Conservation (phyloP, 1,140 invertebrate species). For the Campoletis sonorensis region DNA sequence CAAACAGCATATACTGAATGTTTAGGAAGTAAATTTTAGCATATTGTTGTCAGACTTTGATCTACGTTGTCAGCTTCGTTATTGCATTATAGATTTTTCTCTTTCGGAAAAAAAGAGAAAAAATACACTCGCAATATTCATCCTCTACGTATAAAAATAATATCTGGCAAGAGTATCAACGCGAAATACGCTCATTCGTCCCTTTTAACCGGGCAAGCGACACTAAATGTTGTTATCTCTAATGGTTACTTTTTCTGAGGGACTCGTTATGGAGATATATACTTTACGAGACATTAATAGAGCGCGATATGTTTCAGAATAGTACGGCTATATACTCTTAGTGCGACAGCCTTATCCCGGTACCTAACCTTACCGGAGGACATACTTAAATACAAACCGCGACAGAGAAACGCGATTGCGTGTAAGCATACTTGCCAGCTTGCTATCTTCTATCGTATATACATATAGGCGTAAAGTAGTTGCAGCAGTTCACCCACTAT, state of each 20-base stretch:
- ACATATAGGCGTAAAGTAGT: slow-evolving; percentile 23
- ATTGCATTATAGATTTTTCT: not conserved
- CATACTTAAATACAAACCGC: slow-evolving; percentile 53
- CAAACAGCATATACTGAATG: not conserved
- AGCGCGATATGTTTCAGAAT: slow-evolving; percentile 32
- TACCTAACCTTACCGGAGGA: slow-evolving; percentile 35
- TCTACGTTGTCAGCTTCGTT: not conserved
- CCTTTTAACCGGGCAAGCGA: not conserved
- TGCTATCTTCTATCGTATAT: slow-evolving; percentile 1
- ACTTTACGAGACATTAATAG: slow-evolving; percentile 49
- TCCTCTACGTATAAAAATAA: not conserved
- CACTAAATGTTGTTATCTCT: slow-evolving; percentile 29
- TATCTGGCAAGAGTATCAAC: not conserved
- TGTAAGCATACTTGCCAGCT: slow-evolving; percentile 31
- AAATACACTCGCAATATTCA: not conserved
- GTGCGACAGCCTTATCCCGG: slow-evolving; percentile 34
- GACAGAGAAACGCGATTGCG: slow-evolving; percentile 47
- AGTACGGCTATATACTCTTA: slow-evolving; percentile 42
- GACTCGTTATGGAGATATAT: slow-evolving; percentile 52
- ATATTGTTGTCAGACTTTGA: too few relatives aligned
- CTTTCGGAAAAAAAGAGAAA: not conserved
- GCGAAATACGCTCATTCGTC: slow-evolving; percentile 1
- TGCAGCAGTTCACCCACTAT: slow-evolving; percentile 54
- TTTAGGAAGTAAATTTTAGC: too few relatives aligned
- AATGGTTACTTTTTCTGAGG: slow-evolving; percentile 17